These are phyloP conservation scores for Luffia ferchaultella DNA, from an alignment of 2,888 invertebrate genomes.

Conservation along the genomic window DNA sequence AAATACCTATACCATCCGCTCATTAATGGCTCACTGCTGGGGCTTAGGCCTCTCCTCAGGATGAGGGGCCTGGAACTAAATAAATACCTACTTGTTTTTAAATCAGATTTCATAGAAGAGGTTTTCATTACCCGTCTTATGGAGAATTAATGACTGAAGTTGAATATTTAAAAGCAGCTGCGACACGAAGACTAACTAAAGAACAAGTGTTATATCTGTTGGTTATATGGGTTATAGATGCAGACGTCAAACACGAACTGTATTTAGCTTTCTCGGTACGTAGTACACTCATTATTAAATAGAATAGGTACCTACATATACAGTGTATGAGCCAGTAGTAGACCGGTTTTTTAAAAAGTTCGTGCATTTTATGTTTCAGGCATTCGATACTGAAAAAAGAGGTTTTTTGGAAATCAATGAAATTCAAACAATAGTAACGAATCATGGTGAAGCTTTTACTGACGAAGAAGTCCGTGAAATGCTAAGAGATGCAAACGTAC, in stretches of 20 bases:
- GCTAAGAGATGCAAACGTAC: constrained; percentile 41
- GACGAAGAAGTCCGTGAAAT: constrained; percentile 35
- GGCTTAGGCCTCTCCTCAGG: too few species aligned
- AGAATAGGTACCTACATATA: not conserved
- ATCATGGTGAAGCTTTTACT: constrained; percentile 30
- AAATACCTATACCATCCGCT: too few species aligned
- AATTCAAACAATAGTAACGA: constrained; percentile 29
- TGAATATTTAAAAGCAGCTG: constrained; percentile 35
- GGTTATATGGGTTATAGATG: constrained; percentile 31
- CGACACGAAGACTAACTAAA: constrained; percentile 32
- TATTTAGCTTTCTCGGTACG: constrained; percentile 32
- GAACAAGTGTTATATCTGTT: constrained; percentile 45
- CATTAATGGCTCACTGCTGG: too few species aligned
- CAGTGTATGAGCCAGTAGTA: not conserved
- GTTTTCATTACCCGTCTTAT: constrained; percentile 41
- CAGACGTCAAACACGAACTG: constrained; percentile 44
- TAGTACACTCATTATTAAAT: not conserved
- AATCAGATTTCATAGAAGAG: constrained; percentile 48
- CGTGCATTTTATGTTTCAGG: constrained; percentile 23
- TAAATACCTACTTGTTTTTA: too few species aligned
- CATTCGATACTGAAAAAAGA: constrained; percentile 48
- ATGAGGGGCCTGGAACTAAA: too few species aligned
- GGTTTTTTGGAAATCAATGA: constrained; percentile 39
- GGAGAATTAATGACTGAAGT: constrained; percentile 40
- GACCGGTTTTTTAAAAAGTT: too few species aligned